Conservation (phyloP, 2,113 vertebrate species). For the Petrocephalus microphthalmus region DNA sequence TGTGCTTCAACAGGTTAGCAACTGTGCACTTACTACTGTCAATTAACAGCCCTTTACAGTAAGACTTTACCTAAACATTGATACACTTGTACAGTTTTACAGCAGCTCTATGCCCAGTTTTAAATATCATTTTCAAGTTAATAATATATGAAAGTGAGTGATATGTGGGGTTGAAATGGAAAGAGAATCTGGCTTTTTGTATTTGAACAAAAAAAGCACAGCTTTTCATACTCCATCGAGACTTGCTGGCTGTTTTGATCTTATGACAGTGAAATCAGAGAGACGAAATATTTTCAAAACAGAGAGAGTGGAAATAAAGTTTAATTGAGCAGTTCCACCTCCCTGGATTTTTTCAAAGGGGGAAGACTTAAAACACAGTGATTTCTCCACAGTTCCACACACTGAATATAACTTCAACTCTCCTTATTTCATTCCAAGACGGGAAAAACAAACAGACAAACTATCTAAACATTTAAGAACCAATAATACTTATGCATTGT, state of each 20-base stretch:
- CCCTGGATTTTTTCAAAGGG: slow-evolving; percentile 21
- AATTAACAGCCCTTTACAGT: background rate
- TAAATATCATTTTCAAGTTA: background rate
- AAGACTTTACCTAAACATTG: background rate
- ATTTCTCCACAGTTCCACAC: background rate
- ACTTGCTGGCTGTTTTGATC: slow-evolving; percentile 27
- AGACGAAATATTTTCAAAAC: slow-evolving; percentile 24
- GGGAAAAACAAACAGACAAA: background rate
- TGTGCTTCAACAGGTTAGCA: background rate
- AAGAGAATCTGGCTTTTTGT: background rate
- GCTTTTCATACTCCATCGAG: slow-evolving; percentile 16
- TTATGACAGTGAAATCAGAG: slow-evolving; percentile 25
- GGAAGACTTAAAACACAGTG: background rate
- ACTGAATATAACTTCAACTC: background rate
- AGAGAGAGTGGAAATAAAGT: slow-evolving; percentile 26
- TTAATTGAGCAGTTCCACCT: slow-evolving; percentile 41
- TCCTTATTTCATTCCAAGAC: background rate
- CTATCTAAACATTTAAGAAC: background rate
- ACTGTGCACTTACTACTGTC: background rate
- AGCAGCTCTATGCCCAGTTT: background rate
- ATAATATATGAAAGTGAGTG: background rate
- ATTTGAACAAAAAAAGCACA: background rate
- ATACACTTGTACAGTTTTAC: background rate
- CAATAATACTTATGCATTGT: background rate
- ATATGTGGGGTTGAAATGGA: background rate